Conservation (phyloP, 2,797 vertebrate genomes). For the Phylloscopus collybita region DNA sequence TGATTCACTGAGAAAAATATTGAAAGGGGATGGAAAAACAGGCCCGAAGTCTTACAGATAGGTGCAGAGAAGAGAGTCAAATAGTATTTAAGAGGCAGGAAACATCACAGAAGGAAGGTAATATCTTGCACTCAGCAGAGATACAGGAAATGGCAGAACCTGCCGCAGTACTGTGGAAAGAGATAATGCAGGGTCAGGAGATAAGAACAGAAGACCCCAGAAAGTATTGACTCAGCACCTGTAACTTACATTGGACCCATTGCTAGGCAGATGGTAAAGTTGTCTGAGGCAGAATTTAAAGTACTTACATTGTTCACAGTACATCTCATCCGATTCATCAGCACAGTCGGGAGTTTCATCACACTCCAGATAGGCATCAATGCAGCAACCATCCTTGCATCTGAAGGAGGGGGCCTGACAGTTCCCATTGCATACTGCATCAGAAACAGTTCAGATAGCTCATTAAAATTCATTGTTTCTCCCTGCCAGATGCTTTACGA, state of each 20-base stretch:
- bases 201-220: not conserved
- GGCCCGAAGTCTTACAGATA: not conserved
- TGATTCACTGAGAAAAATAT: not conserved
- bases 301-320: conserved; percentile 85
- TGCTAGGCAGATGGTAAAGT: not conserved
- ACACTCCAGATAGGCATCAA: conserved; percentile 87
- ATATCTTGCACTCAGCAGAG: not conserved
- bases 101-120: not conserved
- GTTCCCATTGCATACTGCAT: conserved; percentile 79
- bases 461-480: not conserved
- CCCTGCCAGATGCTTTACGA: not conserved
- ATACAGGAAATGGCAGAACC: not conserved
- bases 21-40: not conserved
- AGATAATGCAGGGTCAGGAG: not conserved
- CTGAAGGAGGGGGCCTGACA: conserved; percentile 83
- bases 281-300: not conserved
- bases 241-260: not conserved
- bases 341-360: conserved; percentile 83
- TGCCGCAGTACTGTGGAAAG: not conserved
- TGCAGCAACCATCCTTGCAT: conserved; percentile 89
- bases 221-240: not conserved
- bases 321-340: conserved; percentile 87
- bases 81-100: not conserved
- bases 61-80: not conserved
- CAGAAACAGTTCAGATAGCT: conserved; percentile 23